phyloP scores from a whole-genome alignment of 2,113 vertebrate genomes.

The Stomatorhinus ivindoensis region DNA sequence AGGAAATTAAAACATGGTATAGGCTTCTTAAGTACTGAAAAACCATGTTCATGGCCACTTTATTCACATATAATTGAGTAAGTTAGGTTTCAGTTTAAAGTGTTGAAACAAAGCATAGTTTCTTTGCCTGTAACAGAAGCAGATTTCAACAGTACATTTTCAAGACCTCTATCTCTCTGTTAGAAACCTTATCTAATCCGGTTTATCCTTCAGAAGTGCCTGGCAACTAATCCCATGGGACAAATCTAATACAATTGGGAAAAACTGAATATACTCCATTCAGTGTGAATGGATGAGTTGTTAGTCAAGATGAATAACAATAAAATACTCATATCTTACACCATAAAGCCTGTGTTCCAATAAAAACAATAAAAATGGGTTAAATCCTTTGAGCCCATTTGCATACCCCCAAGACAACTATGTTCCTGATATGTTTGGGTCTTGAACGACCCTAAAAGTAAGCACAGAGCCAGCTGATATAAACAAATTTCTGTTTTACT shows the following conservation, averaged over 20 bases:
- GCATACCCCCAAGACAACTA: conserved; percentile 64
- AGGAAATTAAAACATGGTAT: conserved; percentile 17
- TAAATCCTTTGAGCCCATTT: conserved; percentile 71
- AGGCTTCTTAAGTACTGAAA: conserved; percentile 16
- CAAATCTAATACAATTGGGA: conserved; percentile 78
- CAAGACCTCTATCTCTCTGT: conserved; percentile 51
- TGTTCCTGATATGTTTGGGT: conserved; percentile 64
- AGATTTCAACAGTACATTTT: conserved; percentile 51
- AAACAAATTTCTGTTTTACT: conserved; percentile 75
- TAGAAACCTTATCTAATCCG: conserved; percentile 72
- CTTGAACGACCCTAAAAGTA: conserved; percentile 66
- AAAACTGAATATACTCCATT: conserved; percentile 71
- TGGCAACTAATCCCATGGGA: conserved; percentile 66
- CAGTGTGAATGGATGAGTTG: conserved; percentile 67
- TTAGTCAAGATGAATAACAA: conserved; percentile 65
- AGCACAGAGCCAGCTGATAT: conserved; percentile 70
- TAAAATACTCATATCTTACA: conserved; percentile 69
- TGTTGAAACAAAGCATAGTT: conserved; percentile 57
- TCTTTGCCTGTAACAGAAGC: conserved; percentile 39
- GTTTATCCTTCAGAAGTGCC: conserved; percentile 71
- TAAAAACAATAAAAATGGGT: conserved; percentile 54
- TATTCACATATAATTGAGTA: conserved; percentile 52
- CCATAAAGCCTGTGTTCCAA: conserved; percentile 52
- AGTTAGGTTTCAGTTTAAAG: conserved; percentile 47
- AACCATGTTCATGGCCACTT: conserved; percentile 46